A percentile compares a stretch with the other conserved stretches of the same genome.
These are phyloP conservation scores for Dynastes grantii DNA, from an alignment of 2,888 invertebrate genomes.

Conservation along the genomic window DNA sequence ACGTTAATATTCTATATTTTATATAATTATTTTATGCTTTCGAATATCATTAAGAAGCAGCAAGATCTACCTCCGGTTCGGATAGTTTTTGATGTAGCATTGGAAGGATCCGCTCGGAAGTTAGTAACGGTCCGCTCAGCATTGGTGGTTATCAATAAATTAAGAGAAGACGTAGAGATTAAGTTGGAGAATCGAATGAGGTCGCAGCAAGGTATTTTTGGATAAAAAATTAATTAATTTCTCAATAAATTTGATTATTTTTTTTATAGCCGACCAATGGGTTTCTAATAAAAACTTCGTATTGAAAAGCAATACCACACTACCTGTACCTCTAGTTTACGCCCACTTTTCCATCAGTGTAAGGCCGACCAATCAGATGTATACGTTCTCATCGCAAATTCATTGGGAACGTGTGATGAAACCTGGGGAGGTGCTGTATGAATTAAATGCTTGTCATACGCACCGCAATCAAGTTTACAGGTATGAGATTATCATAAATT, in stretches of 20 bases:
- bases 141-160: conserved; percentile 83
- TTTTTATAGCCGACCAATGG: conserved; percentile 59
- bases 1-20: conserved; percentile 51
- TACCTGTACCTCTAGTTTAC: conserved; percentile 85
- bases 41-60: conserved; percentile 55
- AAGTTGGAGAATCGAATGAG: conserved; percentile 75
- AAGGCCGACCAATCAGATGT: conserved; percentile 76
- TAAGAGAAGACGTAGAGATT: conserved; percentile 82
- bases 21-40: not conserved
- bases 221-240: conserved; percentile 19
- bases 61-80: conserved; percentile 76
- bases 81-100: conserved; percentile 91
- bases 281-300: conserved; percentile 66
- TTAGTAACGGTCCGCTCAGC: conserved; percentile 94
- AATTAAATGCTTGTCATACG: conserved; percentile 70
- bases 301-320: conserved; percentile 74
- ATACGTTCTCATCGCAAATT: conserved; percentile 75
- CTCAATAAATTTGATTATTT: conserved; percentile 11
- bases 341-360: conserved; percentile 82
- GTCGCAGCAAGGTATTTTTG: not conserved
- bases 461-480: conserved; percentile 70
- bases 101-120: conserved; percentile 96
- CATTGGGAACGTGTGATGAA: conserved; percentile 76
- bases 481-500: conserved; percentile 59
- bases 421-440: conserved; percentile 67